These are phyloP conservation scores for Lagria hirta DNA, from an alignment of 2,888 invertebrate species.

Conservation along the genomic window DNA sequence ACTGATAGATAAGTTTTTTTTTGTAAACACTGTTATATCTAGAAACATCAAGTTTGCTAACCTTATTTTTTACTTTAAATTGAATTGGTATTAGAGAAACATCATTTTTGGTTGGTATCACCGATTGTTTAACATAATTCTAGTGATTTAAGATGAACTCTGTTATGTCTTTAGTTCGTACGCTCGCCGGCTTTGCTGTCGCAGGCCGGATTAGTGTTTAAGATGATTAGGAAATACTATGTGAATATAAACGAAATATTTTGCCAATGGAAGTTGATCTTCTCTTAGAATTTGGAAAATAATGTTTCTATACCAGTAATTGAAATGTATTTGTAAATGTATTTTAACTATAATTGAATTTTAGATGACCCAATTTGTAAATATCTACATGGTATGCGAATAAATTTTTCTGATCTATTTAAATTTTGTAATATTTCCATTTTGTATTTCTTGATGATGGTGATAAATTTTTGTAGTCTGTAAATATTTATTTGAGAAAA, in stretches of 20 bases:
- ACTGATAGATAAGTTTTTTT: too few species aligned
- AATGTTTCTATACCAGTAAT: slow-evolving; percentile 41
- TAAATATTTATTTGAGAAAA: slow-evolving; percentile 52
- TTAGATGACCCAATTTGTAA: slow-evolving; percentile 47
- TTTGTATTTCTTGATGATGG: slow-evolving; percentile 44
- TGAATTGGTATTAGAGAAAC: too few species aligned
- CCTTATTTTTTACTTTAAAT: too few species aligned
- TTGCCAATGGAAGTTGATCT: slow-evolving; percentile 49
- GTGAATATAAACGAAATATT: slow-evolving; percentile 41
- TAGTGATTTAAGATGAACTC: slow-evolving; percentile 29
- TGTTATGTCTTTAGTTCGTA: slow-evolving; percentile 39
- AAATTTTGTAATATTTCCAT: slow-evolving; percentile 47
- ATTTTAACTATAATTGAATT: slow-evolving; percentile 44
- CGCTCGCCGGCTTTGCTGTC: slow-evolving; percentile 46
- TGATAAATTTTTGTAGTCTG: slow-evolving; percentile 50
- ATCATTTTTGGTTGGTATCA: too few species aligned
- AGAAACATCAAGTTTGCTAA: slow-evolving; percentile 8
- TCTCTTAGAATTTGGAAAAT: slow-evolving; percentile 41
- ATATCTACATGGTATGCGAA: slow-evolving; percentile 39
- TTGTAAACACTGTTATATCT: too few species aligned
- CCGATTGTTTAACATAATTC: slow-evolving; percentile 21
- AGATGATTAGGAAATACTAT: slow-evolving; percentile 39
- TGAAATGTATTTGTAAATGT: slow-evolving; percentile 45
- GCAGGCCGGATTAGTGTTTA: slow-evolving; percentile 37
- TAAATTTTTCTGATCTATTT: slow-evolving; percentile 35